A percentile compares a stretch with the other conserved stretches of the same genome.
Evolutionary conservation across 2,888 invertebrate genomes (phyloP).

Genomic region (Andrena minutula): DNA sequence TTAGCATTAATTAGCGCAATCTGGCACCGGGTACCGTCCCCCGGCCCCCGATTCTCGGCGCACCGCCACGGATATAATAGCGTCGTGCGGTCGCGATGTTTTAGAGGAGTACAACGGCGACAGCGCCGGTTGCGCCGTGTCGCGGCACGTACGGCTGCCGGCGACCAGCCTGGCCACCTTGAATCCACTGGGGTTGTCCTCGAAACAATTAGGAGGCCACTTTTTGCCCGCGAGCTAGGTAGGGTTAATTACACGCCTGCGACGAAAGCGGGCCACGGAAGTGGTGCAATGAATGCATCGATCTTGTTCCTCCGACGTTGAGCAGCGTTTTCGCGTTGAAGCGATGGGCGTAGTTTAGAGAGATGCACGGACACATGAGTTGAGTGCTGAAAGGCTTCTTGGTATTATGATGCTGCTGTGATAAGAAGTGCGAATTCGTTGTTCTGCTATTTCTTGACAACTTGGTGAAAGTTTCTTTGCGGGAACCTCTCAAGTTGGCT

Average conservation of each 20-base stretch:
- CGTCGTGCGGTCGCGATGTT: slow-evolving; percentile 70
- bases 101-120: slow-evolving; percentile 63
- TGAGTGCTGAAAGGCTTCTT: too few species aligned
- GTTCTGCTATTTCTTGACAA: too few species aligned
- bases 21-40: slow-evolving; percentile 67
- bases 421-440: too few species aligned
- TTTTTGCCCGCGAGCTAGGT: not conserved
- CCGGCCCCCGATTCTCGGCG: slow-evolving; percentile 39
- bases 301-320: not conserved
- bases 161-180: slow-evolving; percentile 6
- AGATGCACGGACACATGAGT: too few species aligned
- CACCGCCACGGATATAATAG: slow-evolving; percentile 64
- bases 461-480: too few species aligned
- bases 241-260: not conserved
- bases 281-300: not conserved
- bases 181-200: not conserved
- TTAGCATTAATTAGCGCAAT: slow-evolving; percentile 84
- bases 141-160: not conserved
- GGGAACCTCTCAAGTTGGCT: too few species aligned
- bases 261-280: not conserved
- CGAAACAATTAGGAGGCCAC: slow-evolving; percentile 7
- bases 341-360: too few species aligned
- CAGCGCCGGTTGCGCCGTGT: slow-evolving; percentile 43
- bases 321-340: too few species aligned
- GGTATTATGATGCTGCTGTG: too few species aligned